These are phyloP conservation scores for Platyrinchus mystaceus DNA, from an alignment of 2,797 vertebrate genomes.

Conservation along the genomic window DNA sequence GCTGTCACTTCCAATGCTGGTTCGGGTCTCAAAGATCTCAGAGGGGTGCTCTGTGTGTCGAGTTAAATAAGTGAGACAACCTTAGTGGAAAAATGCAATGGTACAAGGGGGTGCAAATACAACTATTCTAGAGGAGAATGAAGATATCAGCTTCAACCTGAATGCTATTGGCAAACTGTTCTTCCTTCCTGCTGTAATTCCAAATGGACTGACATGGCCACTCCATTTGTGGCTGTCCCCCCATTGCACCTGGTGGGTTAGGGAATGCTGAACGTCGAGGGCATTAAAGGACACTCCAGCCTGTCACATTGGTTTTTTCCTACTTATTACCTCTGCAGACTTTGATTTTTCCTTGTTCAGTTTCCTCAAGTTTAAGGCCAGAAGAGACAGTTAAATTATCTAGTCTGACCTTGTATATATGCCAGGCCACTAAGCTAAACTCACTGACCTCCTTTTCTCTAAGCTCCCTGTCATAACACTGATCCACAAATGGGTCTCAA, in stretches of 20 bases:
- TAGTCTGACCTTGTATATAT: not conserved
- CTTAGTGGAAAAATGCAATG: slow-evolving; percentile 74
- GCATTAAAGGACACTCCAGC: not conserved
- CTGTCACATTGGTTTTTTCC: not conserved
- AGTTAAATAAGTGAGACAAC: slow-evolving; percentile 78
- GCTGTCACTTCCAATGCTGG: slow-evolving; percentile 87
- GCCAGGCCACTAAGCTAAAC: not conserved
- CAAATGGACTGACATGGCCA: not conserved
- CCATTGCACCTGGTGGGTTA: not conserved
- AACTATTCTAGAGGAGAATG: not conserved
- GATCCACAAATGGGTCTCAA: not conserved
- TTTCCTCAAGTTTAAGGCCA: not conserved
- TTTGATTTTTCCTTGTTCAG: not conserved
- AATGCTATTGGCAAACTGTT: not conserved
- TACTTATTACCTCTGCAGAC: not conserved
- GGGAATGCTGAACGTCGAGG: not conserved
- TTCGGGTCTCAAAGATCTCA: slow-evolving; percentile 79
- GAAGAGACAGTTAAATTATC: not conserved
- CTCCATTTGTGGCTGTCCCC: not conserved
- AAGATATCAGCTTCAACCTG: not conserved
- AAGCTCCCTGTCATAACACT: not conserved
- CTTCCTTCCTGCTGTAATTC: not conserved
- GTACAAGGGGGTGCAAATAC: slow-evolving; percentile 43
- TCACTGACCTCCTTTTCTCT: not conserved
- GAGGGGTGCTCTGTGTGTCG: slow-evolving; percentile 83